Percentiles rank a stretch among this genome's conserved stretches.
phyloP scores from a whole-genome alignment of 2,888 invertebrate genomes.

The Lottia scabra region DNA sequence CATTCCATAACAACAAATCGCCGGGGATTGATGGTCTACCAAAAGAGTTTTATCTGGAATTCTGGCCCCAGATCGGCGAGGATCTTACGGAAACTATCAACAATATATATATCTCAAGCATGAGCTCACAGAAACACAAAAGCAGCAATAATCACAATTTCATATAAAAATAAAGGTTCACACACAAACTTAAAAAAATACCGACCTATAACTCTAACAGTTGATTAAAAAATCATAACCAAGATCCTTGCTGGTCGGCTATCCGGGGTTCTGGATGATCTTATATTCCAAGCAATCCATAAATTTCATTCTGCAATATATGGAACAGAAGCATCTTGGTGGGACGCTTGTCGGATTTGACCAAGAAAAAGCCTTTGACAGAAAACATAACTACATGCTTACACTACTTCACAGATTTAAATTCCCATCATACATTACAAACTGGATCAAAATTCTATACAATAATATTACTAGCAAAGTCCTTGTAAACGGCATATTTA shows the following conservation, averaged over 20 bases:
- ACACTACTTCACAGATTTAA: not conserved
- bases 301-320: not conserved
- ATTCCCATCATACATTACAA: not conserved
- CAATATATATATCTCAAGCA: not conserved
- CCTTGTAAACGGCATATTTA: not conserved
- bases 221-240: not conserved
- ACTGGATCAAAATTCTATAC: not conserved
- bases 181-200: not conserved
- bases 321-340: too few species aligned
- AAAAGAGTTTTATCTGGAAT: not conserved
- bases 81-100: not conserved
- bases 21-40: not conserved
- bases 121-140: not conserved
- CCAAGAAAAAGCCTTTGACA: slow-evolving; percentile 1
- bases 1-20: not conserved
- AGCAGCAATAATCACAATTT: not conserved
- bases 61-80: not conserved
- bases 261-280: not conserved
- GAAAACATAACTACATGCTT: not conserved
- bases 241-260: not conserved
- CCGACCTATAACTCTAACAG: not conserved
- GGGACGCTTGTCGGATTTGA: not conserved
- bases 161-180: not conserved
- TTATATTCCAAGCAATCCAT: too few species aligned
- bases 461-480: not conserved